Percentiles rank a stretch among this genome's conserved stretches.
Conservation (phyloP, 2,113 vertebrate species). For the Heteronetta atricapilla region DNA sequence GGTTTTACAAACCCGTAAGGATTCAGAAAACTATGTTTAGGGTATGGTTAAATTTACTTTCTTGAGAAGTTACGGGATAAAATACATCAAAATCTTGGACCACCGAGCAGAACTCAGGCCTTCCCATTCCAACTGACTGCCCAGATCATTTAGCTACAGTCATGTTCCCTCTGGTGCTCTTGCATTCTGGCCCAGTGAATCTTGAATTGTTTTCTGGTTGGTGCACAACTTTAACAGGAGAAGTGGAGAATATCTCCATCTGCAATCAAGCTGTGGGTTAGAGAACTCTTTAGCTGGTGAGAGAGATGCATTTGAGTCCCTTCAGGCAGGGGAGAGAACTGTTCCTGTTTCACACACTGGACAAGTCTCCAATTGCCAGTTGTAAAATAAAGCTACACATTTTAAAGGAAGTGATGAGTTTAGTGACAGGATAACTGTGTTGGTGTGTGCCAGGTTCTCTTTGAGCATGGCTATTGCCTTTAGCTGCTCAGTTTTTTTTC, state of each 20-base stretch:
- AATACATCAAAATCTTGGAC: background rate
- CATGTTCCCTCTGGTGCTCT: background rate
- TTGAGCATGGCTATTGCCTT: background rate
- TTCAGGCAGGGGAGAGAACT: background rate
- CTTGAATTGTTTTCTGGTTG: background rate
- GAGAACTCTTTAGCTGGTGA: background rate
- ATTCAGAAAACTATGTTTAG: background rate
- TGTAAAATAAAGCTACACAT: background rate
- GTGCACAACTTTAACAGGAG: background rate
- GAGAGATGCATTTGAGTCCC: background rate
- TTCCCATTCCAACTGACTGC: background rate
- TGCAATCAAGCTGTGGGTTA: background rate
- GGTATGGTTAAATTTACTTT: background rate
- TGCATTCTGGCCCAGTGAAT: conserved; percentile 7
- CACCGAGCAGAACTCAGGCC: background rate
- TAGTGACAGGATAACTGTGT: background rate
- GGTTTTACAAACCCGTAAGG: background rate
- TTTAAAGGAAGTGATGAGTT: background rate
- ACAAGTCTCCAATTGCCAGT: background rate
- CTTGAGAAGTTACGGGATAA: background rate
- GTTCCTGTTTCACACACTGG: background rate
- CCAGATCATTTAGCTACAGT: background rate
- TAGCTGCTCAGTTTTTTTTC: background rate
- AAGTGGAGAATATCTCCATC: background rate
- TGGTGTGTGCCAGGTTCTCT: background rate